These are phyloP conservation scores for Corythornis madagascariensis DNA, from an alignment of 2,113 vertebrate genomes.

Conservation along the genomic window DNA sequence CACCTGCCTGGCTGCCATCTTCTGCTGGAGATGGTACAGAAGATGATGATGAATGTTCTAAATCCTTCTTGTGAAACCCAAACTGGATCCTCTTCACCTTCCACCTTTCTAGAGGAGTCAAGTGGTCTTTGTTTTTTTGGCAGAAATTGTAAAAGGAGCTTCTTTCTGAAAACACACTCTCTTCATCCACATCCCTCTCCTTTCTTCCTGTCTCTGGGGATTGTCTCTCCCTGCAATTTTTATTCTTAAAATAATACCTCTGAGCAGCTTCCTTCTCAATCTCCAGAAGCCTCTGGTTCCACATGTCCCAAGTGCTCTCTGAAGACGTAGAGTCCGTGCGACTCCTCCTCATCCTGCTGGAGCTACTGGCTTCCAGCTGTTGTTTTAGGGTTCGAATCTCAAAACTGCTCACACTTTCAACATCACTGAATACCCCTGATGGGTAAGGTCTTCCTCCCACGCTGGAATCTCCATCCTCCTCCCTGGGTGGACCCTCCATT, in stretches of 20 bases:
- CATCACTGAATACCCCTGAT: constrained; percentile 65
- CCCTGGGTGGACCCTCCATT: constrained; percentile 72
- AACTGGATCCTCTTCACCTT: constrained; percentile 94
- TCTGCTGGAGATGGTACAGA: constrained; percentile 55
- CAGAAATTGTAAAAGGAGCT: constrained; percentile 94
- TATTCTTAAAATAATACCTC: constrained; percentile 65
- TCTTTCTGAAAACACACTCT: constrained; percentile 85
- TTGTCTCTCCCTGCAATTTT: neutral
- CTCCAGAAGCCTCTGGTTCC: constrained; percentile 88
- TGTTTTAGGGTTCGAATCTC: constrained; percentile 82
- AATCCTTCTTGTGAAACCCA: constrained; percentile 91
- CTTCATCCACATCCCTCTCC: constrained; percentile 78
- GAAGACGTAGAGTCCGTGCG: constrained; percentile 77
- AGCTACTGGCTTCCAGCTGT: constrained; percentile 64
- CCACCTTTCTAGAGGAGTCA: constrained; percentile 93
- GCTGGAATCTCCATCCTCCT: constrained; percentile 63
- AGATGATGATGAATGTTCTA: constrained; percentile 52
- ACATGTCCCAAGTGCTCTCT: constrained; percentile 86
- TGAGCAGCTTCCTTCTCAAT: constrained; percentile 86
- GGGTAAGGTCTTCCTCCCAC: neutral
- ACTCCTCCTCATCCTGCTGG: constrained; percentile 29
- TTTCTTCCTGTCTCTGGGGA: constrained; percentile 25
- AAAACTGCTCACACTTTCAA: constrained; percentile 85
- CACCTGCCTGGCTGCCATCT: constrained; percentile 25
- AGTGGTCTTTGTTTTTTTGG: constrained; percentile 89